phyloP scores from a whole-genome alignment of 2,113 vertebrate genomes.

The Petroica traversi region DNA sequence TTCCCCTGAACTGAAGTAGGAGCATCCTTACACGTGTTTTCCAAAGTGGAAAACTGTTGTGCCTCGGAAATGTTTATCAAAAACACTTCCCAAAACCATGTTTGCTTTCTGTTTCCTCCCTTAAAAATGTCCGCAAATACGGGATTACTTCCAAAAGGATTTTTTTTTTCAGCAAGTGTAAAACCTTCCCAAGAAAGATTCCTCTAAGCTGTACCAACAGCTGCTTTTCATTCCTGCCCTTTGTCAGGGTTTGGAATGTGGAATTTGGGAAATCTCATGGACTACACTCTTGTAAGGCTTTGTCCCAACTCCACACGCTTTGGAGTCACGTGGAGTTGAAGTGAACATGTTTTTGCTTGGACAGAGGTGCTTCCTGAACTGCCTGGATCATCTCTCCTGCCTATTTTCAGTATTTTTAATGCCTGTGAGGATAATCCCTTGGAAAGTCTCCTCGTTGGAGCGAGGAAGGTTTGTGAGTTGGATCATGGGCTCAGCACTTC shows the following conservation, averaged over 20 bases:
- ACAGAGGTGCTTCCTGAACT: background rate
- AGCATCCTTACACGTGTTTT: background rate
- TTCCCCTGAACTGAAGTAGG: background rate
- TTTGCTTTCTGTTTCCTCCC: fast-evolving
- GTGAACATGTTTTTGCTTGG: background rate
- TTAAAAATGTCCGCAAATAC: background rate
- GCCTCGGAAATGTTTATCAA: background rate
- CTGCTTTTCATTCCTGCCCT: background rate
- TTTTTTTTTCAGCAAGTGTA: background rate
- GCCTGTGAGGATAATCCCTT: background rate
- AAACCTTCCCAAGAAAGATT: background rate
- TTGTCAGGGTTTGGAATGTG: background rate
- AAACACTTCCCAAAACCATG: background rate
- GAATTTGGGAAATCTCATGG: background rate
- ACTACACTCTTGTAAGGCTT: fast-evolving
- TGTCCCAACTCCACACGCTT: background rate
- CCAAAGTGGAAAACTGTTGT: background rate
- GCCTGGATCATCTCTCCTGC: background rate
- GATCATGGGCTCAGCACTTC: background rate
- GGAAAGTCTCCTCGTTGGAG: background rate
- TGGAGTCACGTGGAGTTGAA: background rate
- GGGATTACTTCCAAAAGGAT: background rate
- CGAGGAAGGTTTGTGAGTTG: background rate
- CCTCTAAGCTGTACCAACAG: background rate
- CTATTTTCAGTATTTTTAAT: background rate